These are phyloP conservation scores for Laodelphax striatellus DNA, from an alignment of 1,140 invertebrate genomes.

Conservation along the genomic window DNA sequence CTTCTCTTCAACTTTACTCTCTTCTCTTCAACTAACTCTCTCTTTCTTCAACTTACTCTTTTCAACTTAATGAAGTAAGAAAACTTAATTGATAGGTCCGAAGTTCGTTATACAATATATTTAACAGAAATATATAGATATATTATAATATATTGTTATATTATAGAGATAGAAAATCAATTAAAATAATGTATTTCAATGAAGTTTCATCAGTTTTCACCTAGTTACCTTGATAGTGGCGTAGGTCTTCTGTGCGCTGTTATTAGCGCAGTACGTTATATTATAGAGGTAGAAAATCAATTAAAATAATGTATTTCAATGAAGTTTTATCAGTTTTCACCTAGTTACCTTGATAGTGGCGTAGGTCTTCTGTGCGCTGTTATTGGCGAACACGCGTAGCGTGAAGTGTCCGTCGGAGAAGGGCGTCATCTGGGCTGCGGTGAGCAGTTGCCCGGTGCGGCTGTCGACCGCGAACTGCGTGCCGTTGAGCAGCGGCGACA, in stretches of 20 bases:
- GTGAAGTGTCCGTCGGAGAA: conserved; percentile 60
- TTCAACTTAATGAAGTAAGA: too few relatives aligned
- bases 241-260: conserved; percentile 40
- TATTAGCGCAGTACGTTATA: conserved; percentile 54
- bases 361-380: conserved; percentile 40
- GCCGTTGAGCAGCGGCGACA: conserved; percentile 25
- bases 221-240: conserved; percentile 41
- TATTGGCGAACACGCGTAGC: conserved; percentile 49
- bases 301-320: too few relatives aligned
- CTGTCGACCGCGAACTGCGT: conserved; percentile 44
- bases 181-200: too few relatives aligned
- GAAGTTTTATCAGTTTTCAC: background rate
- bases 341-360: conserved; percentile 39
- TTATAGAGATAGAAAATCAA: too few relatives aligned
- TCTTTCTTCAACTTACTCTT: too few relatives aligned
- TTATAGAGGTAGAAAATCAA: too few relatives aligned
- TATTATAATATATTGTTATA: too few relatives aligned
- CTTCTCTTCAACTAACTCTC: too few relatives aligned
- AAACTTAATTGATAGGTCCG: too few relatives aligned
- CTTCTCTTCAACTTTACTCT: too few relatives aligned
- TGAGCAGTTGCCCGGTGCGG: conserved; percentile 52
- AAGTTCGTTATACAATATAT: too few relatives aligned
- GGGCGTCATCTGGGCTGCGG: conserved; percentile 50
- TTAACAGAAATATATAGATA: too few relatives aligned
- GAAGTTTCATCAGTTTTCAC: background rate